Percentiles rank a stretch among this genome's conserved stretches.
These are phyloP conservation scores for Argya squamiceps DNA, from an alignment of 2,797 vertebrate species.

Conservation along the genomic window DNA sequence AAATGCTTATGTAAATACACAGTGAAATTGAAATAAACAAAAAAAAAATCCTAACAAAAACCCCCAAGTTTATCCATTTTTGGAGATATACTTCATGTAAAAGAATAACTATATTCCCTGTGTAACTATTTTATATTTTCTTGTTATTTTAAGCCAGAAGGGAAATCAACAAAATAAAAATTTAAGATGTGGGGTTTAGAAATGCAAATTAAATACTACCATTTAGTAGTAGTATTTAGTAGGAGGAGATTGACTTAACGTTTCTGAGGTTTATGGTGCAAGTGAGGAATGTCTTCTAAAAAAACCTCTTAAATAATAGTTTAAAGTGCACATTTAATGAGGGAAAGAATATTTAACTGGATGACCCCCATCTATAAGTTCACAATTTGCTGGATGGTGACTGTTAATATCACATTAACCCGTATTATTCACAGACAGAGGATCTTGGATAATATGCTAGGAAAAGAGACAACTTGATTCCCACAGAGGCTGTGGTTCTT, in stretches of 20 bases:
- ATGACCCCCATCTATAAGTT: background rate
- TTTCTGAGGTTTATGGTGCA: background rate
- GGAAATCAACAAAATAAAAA: background rate
- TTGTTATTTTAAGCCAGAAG: background rate
- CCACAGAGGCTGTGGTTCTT: background rate
- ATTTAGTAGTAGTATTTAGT: too few relatives aligned
- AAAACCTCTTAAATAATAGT: background rate
- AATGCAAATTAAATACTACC: background rate
- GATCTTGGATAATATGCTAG: background rate
- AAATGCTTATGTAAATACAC: background rate
- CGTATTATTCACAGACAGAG: background rate
- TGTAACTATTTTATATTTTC: background rate
- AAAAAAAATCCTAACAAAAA: background rate
- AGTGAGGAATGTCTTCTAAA: background rate
- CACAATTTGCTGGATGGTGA: background rate
- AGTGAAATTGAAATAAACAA: background rate
- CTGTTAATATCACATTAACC: background rate
- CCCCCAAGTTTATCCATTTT: background rate
- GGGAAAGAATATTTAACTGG: background rate
- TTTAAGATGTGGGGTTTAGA: background rate
- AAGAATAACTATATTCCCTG: background rate
- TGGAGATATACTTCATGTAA: background rate
- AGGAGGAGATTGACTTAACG: background rate
- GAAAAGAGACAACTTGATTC: background rate
- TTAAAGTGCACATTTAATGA: background rate